Conservation (phyloP, 2,888 invertebrate genomes). For the Celastrina argiolus region DNA sequence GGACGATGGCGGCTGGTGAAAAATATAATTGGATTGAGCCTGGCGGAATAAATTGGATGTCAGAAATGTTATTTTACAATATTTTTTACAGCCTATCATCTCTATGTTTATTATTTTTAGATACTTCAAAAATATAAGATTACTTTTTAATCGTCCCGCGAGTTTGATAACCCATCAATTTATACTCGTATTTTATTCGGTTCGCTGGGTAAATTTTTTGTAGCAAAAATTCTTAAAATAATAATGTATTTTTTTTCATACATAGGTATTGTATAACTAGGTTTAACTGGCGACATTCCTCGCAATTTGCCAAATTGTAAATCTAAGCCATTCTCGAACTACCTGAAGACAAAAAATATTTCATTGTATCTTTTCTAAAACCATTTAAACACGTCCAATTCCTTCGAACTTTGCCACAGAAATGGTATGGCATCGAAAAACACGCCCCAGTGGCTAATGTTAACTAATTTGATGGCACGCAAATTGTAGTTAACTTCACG, state of each 20-base stretch:
- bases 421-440: no score
- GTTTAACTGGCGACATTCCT: no score
- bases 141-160: not conserved
- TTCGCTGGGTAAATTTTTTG: not conserved
- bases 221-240: not conserved
- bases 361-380: no score
- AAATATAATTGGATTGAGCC: constrained; percentile 69
- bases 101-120: constrained; percentile 32
- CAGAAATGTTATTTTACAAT: constrained; percentile 36
- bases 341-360: no score
- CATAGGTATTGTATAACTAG: not conserved
- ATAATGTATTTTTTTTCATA: not conserved
- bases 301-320: no score
- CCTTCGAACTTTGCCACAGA: no score
- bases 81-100: constrained; percentile 28
- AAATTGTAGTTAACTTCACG: no score
- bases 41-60: constrained; percentile 60
- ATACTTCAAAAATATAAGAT: not conserved
- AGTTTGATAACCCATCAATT: not conserved
- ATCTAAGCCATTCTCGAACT: no score
- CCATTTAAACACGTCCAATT: no score
- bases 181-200: not conserved
- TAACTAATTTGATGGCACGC: no score
- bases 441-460: no score
- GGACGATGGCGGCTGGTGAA: constrained; percentile 54